Conservation (phyloP, 2,113 vertebrate species). For the Empidonax alnorum region DNA sequence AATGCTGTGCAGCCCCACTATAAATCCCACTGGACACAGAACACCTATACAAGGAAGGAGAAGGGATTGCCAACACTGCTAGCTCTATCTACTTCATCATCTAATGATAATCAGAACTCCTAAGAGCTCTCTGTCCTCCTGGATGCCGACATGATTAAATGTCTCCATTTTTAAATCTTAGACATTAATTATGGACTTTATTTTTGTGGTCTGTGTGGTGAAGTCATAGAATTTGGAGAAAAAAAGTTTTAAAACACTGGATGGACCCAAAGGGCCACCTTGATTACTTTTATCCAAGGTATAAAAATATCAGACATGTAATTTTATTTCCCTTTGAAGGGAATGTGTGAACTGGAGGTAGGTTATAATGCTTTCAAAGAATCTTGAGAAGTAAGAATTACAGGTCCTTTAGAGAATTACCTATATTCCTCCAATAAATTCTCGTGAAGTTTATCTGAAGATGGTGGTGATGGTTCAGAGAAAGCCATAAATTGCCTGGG, state of each 20-base stretch:
- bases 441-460: conserved; percentile 32
- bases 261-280: not conserved
- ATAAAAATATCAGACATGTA: conserved; percentile 56
- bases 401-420: conserved; percentile 41
- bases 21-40: not conserved
- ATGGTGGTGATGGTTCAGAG: conserved; percentile 16
- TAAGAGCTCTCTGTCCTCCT: not conserved
- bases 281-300: conserved; percentile 59
- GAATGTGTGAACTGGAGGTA: not conserved
- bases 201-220: not conserved
- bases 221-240: not conserved
- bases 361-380: conserved; percentile 20
- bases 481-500: conserved; percentile 39
- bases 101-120: not conserved
- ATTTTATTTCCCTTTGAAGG: conserved; percentile 53
- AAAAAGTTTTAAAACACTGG: not conserved
- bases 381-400: conserved; percentile 50
- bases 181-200: not conserved
- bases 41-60: not conserved
- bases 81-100: not conserved
- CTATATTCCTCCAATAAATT: conserved; percentile 19
- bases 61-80: not conserved
- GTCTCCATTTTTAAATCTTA: not conserved
- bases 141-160: not conserved
- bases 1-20: not conserved